These are phyloP conservation scores for Cantharis nigra DNA, from an alignment of 2,888 invertebrate species.

Conservation along the genomic window DNA sequence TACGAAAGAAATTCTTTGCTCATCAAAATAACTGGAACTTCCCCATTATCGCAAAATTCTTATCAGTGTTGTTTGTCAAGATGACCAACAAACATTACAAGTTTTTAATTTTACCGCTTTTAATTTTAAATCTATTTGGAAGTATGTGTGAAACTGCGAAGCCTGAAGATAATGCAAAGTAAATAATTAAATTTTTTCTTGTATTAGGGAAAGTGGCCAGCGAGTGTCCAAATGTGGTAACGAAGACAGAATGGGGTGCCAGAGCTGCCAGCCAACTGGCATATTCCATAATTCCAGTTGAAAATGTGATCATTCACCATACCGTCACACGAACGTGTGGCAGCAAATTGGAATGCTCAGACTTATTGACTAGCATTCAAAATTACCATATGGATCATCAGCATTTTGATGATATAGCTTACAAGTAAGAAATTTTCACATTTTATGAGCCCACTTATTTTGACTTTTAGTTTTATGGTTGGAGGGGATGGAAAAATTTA, in stretches of 20 bases:
- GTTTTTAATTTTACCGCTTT: background rate
- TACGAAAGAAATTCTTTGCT: background rate
- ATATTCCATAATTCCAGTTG: conserved; percentile 60
- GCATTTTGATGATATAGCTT: conserved; percentile 62
- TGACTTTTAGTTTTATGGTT: conserved; percentile 59
- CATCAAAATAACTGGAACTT: background rate
- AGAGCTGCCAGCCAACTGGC: conserved; percentile 56
- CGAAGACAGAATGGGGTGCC: conserved; percentile 66
- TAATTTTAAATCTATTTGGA: background rate
- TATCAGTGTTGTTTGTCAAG: background rate
- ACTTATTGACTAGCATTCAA: conserved; percentile 56
- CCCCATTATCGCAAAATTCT: background rate
- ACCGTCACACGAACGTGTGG: conserved; percentile 59
- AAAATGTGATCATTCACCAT: conserved; percentile 62
- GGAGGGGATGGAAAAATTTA: conserved; percentile 66
- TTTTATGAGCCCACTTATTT: too few species aligned
- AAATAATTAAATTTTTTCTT: background rate
- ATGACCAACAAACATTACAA: background rate
- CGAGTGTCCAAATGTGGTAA: conserved; percentile 60
- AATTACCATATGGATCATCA: conserved; percentile 58
- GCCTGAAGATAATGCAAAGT: background rate
- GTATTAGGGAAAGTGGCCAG: conserved; percentile 19
- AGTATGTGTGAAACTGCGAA: background rate
- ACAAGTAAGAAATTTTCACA: conserved; percentile 59
- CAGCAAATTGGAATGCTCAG: conserved; percentile 54